These are phyloP conservation scores for Tadarida brasiliensis DNA, from an alignment of 2,797 vertebrate genomes.

Conservation along the genomic window DNA sequence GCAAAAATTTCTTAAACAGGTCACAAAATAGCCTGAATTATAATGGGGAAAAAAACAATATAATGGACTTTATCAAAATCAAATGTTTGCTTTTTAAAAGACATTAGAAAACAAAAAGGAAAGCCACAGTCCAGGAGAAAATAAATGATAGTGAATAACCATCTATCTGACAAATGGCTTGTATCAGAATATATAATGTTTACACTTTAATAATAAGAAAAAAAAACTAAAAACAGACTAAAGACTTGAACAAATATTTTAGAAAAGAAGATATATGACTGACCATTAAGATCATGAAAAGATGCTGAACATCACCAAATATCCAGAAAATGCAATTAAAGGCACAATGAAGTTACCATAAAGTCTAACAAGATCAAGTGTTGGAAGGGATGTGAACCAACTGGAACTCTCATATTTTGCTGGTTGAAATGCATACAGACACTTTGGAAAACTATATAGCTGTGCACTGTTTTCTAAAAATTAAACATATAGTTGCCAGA, in stretches of 20 bases:
- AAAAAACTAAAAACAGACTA: not conserved
- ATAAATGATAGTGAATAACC: not conserved
- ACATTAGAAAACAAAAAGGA: not conserved
- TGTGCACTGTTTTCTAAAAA: not conserved
- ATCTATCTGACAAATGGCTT: not conserved
- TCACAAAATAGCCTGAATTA: not conserved
- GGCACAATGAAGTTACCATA: not conserved
- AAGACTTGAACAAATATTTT: not conserved
- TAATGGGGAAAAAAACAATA: not conserved
- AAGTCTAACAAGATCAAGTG: not conserved
- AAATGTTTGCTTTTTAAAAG: slow-evolving; percentile 1
- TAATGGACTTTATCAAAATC: not conserved
- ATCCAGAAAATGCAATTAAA: not conserved
- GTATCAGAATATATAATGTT: not conserved
- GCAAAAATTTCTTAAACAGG: not conserved
- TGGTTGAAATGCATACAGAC: not conserved
- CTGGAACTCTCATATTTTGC: not conserved
- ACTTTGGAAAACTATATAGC: not conserved
- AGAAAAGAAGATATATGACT: not conserved
- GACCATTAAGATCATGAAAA: not conserved
- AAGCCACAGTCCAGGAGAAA: not conserved
- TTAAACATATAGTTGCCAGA: slow-evolving; percentile 2
- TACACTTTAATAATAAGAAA: not conserved
- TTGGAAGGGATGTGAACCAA: not conserved
- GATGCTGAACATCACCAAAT: not conserved